Percentiles rank a stretch among this genome's conserved stretches.
Evolutionary conservation across 1,140 invertebrate genomes (phyloP).

Genomic region (Helicoverpa zea): DNA sequence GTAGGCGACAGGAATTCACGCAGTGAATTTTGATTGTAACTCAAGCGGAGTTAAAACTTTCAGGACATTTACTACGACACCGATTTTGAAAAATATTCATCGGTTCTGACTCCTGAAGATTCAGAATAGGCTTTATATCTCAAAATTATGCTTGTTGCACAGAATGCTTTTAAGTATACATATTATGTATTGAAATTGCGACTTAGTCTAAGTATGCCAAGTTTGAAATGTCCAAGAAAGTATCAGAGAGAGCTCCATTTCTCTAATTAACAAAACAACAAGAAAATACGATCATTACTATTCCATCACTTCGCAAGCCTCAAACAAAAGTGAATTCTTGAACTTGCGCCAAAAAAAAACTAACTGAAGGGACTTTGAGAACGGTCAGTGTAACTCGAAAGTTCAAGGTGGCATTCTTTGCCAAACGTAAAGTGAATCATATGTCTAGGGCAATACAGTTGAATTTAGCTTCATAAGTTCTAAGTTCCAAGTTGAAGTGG

Average conservation of each 20-base stretch:
- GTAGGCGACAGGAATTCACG: too few relatives aligned
- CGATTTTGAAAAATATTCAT: too few relatives aligned
- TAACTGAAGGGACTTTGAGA: neutral
- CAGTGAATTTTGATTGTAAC: too few relatives aligned
- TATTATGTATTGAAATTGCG: too few relatives aligned
- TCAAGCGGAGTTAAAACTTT: too few relatives aligned
- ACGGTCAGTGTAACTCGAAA: conserved; percentile 5
- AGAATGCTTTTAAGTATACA: too few relatives aligned
- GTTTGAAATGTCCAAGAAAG: neutral
- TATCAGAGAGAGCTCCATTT: neutral
- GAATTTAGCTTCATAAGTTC: too few relatives aligned
- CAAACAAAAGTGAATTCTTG: conserved; percentile 31
- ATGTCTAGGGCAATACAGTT: neutral
- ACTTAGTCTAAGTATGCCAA: neutral
- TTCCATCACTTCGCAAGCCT: conserved; percentile 1
- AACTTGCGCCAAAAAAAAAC: conserved; percentile 21
- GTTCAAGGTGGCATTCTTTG: neutral
- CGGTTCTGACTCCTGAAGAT: too few relatives aligned
- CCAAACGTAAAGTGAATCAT: neutral
- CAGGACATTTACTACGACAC: too few relatives aligned
- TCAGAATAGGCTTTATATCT: too few relatives aligned
- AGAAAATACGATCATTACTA: conserved; percentile 16
- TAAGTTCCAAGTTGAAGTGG: neutral
- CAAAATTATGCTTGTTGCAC: too few relatives aligned
- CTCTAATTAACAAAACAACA: conserved; percentile 21